Base-by-base conservation (phyloP, 2,888 invertebrate genomes). In the Eumerus sabulonum region DNA sequence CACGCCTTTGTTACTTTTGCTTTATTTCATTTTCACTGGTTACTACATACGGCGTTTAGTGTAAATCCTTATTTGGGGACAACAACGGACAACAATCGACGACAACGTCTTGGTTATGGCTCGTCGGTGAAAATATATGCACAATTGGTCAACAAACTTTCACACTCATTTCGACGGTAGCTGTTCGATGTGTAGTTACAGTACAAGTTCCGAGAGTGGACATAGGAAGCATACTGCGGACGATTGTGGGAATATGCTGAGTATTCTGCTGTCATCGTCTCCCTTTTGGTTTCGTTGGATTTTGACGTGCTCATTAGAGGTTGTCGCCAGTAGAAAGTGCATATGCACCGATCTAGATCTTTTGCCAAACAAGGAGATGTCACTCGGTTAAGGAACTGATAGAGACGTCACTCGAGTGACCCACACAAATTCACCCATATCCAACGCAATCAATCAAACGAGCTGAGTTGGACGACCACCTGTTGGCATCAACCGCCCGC, bases 71-170 rank as follows among this genome's bases (percentile, higher is more conserved):
- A 79, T 79, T 79, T 79, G 79, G 79, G 74, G 68, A 73, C 63
- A 73, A 36, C 56, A 27, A 60, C 45, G 60, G 57, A 57, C n/a
- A n/a, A 62, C 19, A 53, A 36, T 62, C 42, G 18, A 11, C 11
- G 47, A 48, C 40, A 53, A 50, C 59, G 51, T 57, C 48, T 35
- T 42, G n/a, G 12, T 35, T 56, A 59, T 42, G 38, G 64, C 66
- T 13, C 67, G 64, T 64, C 54, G 74, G 79, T 74, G 79, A 79
- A 79, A 79, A 74, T 79, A n/a, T 79, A 79, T 79, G 63, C 77
- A 64, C 79, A 79, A 79, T 79, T 79, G 79, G 79, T 79, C 79
- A 74, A 56, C 19, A 74, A 79, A 79, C 79, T 79, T 79, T 79
- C 79, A 79, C 79, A 74, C 79, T 79, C 50, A 64, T 59, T 68